A percentile compares a stretch with the other conserved stretches of the same genome.
Evolutionary conservation across 2,888 invertebrate genomes (phyloP).

Genomic region (Tanytarsus gracilentus): DNA sequence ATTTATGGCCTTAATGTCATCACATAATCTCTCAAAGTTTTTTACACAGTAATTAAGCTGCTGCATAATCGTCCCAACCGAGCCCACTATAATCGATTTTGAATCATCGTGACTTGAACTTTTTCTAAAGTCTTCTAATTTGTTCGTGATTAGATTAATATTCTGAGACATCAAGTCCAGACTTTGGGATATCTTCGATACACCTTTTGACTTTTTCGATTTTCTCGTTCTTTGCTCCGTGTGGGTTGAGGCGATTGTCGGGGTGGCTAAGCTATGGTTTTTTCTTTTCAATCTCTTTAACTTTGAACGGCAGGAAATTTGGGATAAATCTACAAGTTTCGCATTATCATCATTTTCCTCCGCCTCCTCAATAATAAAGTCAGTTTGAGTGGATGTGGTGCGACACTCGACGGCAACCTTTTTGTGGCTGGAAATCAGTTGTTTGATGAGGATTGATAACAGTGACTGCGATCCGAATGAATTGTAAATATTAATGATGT

Average conservation of each 20-base stretch:
- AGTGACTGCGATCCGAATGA: background rate
- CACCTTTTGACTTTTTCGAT: background rate
- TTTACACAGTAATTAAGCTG: constrained; percentile 35
- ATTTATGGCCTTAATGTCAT: constrained; percentile 8
- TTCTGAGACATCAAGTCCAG: constrained; percentile 19
- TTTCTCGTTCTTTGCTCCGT: background rate
- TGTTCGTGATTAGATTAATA: constrained; percentile 16
- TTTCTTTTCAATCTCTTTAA: background rate
- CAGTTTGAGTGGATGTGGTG: constrained; percentile 7
- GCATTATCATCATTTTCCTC: too few species aligned
- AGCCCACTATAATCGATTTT: constrained; percentile 32
- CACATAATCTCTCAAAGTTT: constrained; percentile 34
- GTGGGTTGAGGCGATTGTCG: background rate
- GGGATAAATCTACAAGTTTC: background rate
- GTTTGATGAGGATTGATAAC: background rate
- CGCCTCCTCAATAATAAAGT: too few species aligned
- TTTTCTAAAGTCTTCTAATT: constrained; percentile 7
- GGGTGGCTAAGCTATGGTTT: constrained; percentile 4
- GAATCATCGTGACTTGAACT: constrained; percentile 6
- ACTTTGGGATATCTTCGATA: constrained; percentile 7
- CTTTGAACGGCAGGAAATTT: background rate
- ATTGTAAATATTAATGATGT: constrained; percentile 7
- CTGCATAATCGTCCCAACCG: constrained; percentile 34
- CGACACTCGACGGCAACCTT: background rate
- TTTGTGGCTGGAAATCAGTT: background rate